phyloP scores from a whole-genome alignment of 2,113 vertebrate species.

The Eulemur rufifrons region DNA sequence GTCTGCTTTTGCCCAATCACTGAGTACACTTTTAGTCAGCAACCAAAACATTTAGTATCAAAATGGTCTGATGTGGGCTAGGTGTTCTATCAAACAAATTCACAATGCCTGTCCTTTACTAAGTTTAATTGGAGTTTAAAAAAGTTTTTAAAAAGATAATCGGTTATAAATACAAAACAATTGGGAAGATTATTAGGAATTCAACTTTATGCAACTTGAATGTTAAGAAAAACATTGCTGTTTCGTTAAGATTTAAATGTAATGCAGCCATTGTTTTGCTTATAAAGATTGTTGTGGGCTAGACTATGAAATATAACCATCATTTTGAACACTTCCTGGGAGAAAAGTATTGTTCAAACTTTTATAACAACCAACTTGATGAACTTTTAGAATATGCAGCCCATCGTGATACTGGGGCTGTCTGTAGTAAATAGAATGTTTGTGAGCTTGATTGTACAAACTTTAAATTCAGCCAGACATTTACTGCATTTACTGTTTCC shows the following conservation, averaged over 20 bases:
- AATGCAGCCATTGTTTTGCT: neutral
- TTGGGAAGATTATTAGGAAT: neutral
- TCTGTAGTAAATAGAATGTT: neutral
- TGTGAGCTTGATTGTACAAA: neutral
- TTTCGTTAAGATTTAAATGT: neutral
- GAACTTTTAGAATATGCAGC: neutral
- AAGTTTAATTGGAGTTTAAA: neutral
- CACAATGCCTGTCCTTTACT: neutral
- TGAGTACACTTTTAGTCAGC: neutral
- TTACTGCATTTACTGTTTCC: neutral
- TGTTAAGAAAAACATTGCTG: neutral
- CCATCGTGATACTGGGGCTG: neutral
- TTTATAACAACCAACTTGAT: too few relatives aligned
- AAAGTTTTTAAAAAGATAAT: neutral
- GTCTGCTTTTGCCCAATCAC: neutral
- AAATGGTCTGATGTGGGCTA: neutral
- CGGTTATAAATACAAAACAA: too few relatives aligned
- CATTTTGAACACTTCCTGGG: neutral
- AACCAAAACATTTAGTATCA: neutral
- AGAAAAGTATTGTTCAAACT: neutral
- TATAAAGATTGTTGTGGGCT: neutral
- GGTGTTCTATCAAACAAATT: neutral
- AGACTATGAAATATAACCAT: neutral
- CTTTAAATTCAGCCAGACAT: neutral
- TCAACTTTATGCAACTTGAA: neutral